A percentile compares a stretch with the other conserved stretches of the same genome.
Conservation (phyloP, 1,140 invertebrate species). For the Macrobrachium rosenbergii region DNA sequence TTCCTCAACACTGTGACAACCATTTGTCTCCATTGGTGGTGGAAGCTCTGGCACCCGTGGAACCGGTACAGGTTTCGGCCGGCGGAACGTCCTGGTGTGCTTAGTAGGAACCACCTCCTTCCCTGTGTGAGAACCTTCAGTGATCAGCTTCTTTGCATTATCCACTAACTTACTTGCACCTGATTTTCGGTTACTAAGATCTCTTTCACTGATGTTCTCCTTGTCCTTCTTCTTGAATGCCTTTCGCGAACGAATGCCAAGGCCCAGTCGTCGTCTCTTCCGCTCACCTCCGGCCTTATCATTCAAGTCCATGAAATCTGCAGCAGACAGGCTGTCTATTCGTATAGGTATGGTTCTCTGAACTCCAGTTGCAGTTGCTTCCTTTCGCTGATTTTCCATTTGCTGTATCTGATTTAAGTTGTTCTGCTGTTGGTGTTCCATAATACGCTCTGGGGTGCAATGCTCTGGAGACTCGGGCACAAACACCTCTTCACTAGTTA, state of each 20-base stretch:
- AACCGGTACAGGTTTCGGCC: slow-evolving; percentile 59
- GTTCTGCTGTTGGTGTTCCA: slow-evolving; percentile 13
- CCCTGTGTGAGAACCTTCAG: not conserved
- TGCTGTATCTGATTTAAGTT: slow-evolving; percentile 17
- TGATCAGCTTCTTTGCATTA: slow-evolving; percentile 38
- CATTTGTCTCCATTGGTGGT: slow-evolving; percentile 6
- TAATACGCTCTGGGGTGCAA: slow-evolving; percentile 35
- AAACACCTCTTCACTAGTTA: slow-evolving; percentile 64
- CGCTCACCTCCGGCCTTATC: slow-evolving; percentile 38
- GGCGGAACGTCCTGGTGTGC: slow-evolving; percentile 51
- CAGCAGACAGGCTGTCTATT: slow-evolving; percentile 53
- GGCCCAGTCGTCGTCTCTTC: slow-evolving; percentile 60
- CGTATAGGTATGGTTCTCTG: slow-evolving; percentile 49
- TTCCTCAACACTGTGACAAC: not conserved
- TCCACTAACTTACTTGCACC: slow-evolving; percentile 43
- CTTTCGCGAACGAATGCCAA: slow-evolving; percentile 61
- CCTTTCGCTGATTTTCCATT: slow-evolving; percentile 24
- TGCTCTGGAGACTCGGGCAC: slow-evolving; percentile 63
- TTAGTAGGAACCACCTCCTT: slow-evolving; percentile 38
- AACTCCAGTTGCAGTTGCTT: not conserved
- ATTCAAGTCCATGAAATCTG: slow-evolving; percentile 57
- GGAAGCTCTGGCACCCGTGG: slow-evolving; percentile 52
- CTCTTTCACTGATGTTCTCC: slow-evolving; percentile 50
- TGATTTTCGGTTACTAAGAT: slow-evolving; percentile 4
- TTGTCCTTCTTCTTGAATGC: slow-evolving; percentile 63